Conservation (phyloP, 1,140 invertebrate species). For the Hylaeus volcanicus region DNA sequence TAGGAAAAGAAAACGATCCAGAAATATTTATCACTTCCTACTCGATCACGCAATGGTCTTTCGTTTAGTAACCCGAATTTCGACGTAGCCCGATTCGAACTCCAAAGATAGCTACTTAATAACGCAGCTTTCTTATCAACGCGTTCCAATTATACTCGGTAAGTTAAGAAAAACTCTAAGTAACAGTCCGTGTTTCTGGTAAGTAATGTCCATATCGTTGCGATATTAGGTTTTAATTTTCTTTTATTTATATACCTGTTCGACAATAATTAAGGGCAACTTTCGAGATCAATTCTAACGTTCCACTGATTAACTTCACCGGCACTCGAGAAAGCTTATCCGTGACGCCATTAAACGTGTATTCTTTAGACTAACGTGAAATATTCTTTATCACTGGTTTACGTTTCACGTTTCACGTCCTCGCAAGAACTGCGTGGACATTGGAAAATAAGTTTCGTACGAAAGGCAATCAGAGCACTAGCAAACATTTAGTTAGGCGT, state of each 20-base stretch:
- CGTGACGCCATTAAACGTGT: not conserved
- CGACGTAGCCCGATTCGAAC: not conserved
- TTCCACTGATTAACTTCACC: constrained; percentile 31
- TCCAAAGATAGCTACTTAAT: no score
- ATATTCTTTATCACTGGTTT: not conserved
- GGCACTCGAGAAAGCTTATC: not conserved
- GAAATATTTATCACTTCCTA: not conserved
- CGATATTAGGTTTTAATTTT: no score
- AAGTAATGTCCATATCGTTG: no score
- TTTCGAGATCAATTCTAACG: not conserved
- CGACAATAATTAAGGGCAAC: not conserved
- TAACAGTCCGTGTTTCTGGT: not conserved
- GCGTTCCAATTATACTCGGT: not conserved
- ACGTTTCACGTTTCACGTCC: not conserved
- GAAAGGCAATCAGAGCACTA: constrained; percentile 71
- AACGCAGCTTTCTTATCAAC: not conserved
- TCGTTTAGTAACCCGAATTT: no score
- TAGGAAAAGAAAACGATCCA: not conserved
- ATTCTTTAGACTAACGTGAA: not conserved
- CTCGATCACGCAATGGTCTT: no score
- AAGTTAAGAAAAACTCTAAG: not conserved
- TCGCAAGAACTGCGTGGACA: not conserved
- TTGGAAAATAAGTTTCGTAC: constrained; percentile 17
- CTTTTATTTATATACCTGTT: not conserved
- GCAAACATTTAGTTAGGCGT: constrained; percentile 59